A percentile compares a stretch with the other conserved stretches of the same genome.
phyloP scores from a whole-genome alignment of 2,797 vertebrate species.

The Hylomyscus alleni region DNA sequence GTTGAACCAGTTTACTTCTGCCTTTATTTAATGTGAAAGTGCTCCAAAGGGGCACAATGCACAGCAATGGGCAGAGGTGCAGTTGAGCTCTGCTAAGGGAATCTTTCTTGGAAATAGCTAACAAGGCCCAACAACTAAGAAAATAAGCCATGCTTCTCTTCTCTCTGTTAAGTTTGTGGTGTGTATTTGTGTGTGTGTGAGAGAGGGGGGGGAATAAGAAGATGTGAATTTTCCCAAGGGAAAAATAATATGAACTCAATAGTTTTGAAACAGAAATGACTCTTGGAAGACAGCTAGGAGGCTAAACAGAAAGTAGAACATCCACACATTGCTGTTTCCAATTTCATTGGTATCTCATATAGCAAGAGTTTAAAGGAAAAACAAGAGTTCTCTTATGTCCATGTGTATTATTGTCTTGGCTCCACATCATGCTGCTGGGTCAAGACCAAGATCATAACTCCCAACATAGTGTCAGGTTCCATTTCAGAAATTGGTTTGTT shows the following conservation, averaged over 20 bases:
- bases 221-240: background rate
- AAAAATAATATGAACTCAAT: constrained; percentile 23
- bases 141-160: background rate
- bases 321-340: background rate
- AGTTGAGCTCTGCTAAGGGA: too few species aligned
- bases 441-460: background rate
- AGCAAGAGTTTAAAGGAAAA: constrained; percentile 10
- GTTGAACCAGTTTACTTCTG: background rate
- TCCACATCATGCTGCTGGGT: constrained; percentile 18
- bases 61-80: fast-evolving
- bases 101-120: background rate
- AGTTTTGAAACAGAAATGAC: background rate
- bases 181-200: too few species aligned
- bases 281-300: background rate
- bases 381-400: background rate
- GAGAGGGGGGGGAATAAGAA: background rate
- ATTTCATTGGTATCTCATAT: constrained; percentile 14
- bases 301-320: constrained; percentile 44
- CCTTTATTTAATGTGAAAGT: background rate
- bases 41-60: fast-evolving
- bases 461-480: constrained; percentile 54
- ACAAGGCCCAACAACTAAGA: background rate
- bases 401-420: background rate
- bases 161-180: background rate
- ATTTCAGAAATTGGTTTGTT: constrained; percentile 63